Base-by-base conservation (phyloP, 2,888 invertebrate genomes). In the Drosophila austrosaltans region DNA sequence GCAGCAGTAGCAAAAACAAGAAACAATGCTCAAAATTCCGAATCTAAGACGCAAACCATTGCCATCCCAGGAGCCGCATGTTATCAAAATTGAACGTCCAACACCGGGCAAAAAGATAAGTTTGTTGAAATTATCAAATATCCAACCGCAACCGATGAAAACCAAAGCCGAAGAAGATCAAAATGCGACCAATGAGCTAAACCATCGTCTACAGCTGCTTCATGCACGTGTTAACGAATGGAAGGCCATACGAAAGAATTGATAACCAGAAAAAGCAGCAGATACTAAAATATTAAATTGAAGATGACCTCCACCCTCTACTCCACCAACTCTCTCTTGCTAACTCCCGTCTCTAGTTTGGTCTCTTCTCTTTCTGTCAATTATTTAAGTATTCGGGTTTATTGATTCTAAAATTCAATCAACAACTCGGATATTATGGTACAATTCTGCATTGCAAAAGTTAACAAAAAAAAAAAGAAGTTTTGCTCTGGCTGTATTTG, bases 1-100 rank as follows among this genome's bases (percentile, higher is more conserved):
- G 8, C 36, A 36, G 36, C 36, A 36, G 36, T 12, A 48, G 4
- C 22, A 25, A 48, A 22, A 44, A 8, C 8, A 10, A 48, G 36
- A 8, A 36, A 36, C 36, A 48, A 48, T 48, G 48, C 48, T 48
- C 48, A 48, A 48, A 48, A 48, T 48, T 48, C 48, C 48, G 48
- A 48, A 48, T 48, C 48, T 48, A 12, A 48, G 22, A 12, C 48
- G 48, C 12, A 48, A 48, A 25, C 22, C 48, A 25, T 25, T 48
- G 48, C 48, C 48, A 25, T 5, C 48, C 22, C 3, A 48, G 48
- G 48, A 48, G 4, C 48, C 48, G 22, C 48, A 48, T 48, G 12
- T 25, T 25, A 12, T 48, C 48, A 48, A 48, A 48, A 48, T 48
- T 48, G 48, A 48, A 48, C 48, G 48, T 48, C 48, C 48, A 10